Percentiles rank a stretch among this genome's conserved stretches.
Conservation (phyloP, 37 sponge, comb jelly and placozoan species). For the Ianthella basta region DNA sequence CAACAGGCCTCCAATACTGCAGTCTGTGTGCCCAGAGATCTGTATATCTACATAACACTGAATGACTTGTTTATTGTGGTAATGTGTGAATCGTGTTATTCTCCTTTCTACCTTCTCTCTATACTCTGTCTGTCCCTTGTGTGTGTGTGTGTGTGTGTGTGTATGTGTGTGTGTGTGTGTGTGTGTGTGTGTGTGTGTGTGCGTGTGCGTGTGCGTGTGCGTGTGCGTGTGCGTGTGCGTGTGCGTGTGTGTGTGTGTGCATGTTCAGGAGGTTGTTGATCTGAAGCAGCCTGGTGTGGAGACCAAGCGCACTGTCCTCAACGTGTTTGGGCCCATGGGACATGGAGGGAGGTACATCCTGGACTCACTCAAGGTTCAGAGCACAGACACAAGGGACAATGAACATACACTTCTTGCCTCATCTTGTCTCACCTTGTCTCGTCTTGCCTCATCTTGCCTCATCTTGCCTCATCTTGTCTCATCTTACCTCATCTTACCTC, state of each 20-base stretch:
- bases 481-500: too few relatives aligned
- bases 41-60: too few relatives aligned
- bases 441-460: background rate
- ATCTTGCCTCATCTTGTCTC: background rate
- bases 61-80: too few relatives aligned
- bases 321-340: conserved; percentile 97
- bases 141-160: conserved; percentile 21
- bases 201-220: conserved; percentile 15
- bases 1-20: background rate
- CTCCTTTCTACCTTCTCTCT: too few relatives aligned
- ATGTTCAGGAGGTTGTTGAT: conserved; percentile 48
- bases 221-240: conserved; percentile 4
- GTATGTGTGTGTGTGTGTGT: background rate
- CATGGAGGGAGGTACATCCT: conserved; percentile 94
- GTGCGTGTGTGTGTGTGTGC: background rate
- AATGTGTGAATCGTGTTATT: background rate
- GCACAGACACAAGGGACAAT: too few relatives aligned
- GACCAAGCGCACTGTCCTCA: conserved; percentile 92
- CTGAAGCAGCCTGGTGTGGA: conserved; percentile 88
- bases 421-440: background rate
- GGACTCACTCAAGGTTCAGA: conserved; percentile 78
- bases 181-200: background rate
- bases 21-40: background rate
- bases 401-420: background rate
- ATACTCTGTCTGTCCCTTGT: too few relatives aligned